These are phyloP conservation scores for Ommatoiulus sabulosus DNA, from an alignment of 2,888 invertebrate species.

Conservation along the genomic window DNA sequence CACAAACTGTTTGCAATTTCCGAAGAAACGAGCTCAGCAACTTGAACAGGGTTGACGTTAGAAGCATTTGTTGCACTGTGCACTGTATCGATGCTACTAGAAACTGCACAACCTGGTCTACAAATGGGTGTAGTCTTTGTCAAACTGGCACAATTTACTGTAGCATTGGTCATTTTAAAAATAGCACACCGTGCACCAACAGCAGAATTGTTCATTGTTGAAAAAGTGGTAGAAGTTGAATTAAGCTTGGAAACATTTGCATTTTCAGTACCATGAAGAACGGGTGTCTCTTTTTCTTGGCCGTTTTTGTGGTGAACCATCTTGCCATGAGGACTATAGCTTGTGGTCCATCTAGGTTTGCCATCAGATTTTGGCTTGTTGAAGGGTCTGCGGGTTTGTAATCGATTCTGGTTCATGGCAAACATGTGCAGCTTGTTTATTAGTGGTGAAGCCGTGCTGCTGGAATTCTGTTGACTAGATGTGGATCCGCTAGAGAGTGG, in stretches of 20 bases:
- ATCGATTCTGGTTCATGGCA: background rate
- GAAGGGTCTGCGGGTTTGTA: background rate
- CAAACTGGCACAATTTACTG: background rate
- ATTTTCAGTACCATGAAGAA: background rate
- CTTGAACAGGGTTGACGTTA: background rate
- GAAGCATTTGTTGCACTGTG: background rate
- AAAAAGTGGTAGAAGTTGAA: background rate
- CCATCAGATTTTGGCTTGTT: conserved; percentile 9
- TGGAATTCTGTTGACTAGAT: background rate
- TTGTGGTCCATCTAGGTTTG: background rate
- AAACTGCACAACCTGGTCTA: background rate
- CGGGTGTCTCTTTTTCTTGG: background rate
- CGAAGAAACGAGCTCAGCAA: background rate
- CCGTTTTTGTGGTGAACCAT: conserved; percentile 21
- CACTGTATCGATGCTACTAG: background rate
- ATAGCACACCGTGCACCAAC: background rate
- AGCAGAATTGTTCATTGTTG: background rate
- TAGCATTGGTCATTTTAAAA: background rate
- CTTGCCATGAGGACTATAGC: conserved; percentile 6
- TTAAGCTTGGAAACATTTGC: background rate
- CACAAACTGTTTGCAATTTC: background rate
- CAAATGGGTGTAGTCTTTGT: background rate
- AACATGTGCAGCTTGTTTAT: background rate
- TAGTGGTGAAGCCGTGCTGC: background rate
- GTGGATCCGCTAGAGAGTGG: background rate